Percentiles rank a stretch among this genome's conserved stretches.
Evolutionary conservation across 2,888 invertebrate species (phyloP).

Genomic region (Boloria selene): DNA sequence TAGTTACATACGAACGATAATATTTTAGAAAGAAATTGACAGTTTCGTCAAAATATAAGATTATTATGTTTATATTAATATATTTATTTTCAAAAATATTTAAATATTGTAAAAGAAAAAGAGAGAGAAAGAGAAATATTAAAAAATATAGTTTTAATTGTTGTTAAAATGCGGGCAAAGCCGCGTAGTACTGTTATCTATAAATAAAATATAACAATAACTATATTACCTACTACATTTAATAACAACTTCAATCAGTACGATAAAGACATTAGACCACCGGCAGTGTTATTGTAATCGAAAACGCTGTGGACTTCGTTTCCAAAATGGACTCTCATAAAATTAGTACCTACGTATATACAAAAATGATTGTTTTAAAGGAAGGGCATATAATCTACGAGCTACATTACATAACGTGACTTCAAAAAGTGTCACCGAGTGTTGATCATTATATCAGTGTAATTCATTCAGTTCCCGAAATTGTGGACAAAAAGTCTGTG

Average conservation of each 20-base stretch:
- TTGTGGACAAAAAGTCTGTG: slow-evolving; percentile 52
- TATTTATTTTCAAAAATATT: too few species aligned
- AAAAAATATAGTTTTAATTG: too few species aligned
- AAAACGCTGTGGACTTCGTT: slow-evolving; percentile 1
- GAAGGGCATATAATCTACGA: background rate
- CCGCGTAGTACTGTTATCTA: too few species aligned
- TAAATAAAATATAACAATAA: too few species aligned
- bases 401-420: slow-evolving; percentile 17
- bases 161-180: too few species aligned
- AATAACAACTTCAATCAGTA: slow-evolving; percentile 3
- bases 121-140: too few species aligned
- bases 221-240: background rate
- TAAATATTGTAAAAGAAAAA: too few species aligned
- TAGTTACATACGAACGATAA: too few species aligned
- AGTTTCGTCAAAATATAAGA: too few species aligned
- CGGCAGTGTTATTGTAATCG: slow-evolving; percentile 10
- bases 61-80: too few species aligned
- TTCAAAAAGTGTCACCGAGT: slow-evolving; percentile 42
- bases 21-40: too few species aligned
- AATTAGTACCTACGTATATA: background rate
- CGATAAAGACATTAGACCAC: slow-evolving; percentile 13
- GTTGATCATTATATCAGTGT: slow-evolving; percentile 45
- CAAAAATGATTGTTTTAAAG: background rate
- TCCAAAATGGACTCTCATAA: too few species aligned
- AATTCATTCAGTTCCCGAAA: slow-evolving; percentile 43